Evolutionary conservation across 2,113 vertebrate genomes (phyloP).

Genomic region (Macquaria australasica): DNA sequence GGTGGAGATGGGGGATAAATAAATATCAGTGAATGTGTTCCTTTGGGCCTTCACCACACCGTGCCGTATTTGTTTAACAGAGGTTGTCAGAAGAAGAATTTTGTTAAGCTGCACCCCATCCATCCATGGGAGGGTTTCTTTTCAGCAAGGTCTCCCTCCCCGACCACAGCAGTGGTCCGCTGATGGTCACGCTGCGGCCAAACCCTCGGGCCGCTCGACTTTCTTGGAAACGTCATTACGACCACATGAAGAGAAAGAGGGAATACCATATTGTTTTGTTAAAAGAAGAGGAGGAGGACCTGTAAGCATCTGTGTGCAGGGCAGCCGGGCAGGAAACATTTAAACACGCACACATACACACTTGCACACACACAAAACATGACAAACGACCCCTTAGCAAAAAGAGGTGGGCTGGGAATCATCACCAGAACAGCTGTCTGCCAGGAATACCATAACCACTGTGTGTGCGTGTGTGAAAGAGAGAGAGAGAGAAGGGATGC

Average conservation of each 20-base stretch:
- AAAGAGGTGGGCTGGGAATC: slow-evolving; percentile 19
- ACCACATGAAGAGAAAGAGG: slow-evolving; percentile 80
- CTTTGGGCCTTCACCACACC: slow-evolving; percentile 54
- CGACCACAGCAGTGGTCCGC: slow-evolving; percentile 78
- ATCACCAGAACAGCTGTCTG: slow-evolving; percentile 41
- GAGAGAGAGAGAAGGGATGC: background rate
- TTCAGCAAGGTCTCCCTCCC: slow-evolving; percentile 79
- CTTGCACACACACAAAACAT: slow-evolving; percentile 3
- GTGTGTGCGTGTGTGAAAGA: slow-evolving; percentile 3
- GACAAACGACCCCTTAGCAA: slow-evolving; percentile 46
- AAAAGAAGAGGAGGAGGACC: slow-evolving; percentile 69
- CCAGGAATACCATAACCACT: slow-evolving; percentile 38
- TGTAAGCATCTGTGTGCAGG: slow-evolving; percentile 31
- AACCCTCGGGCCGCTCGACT: slow-evolving; percentile 68
- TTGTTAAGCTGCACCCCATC: slow-evolving; percentile 65
- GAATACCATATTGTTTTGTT: slow-evolving; percentile 71
- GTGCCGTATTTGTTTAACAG: slow-evolving; percentile 78
- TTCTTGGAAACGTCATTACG: slow-evolving; percentile 76
- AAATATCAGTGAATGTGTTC: slow-evolving; percentile 75
- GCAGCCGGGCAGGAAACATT: slow-evolving; percentile 34
- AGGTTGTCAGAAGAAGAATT: slow-evolving; percentile 77
- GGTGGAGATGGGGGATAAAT: slow-evolving; percentile 63
- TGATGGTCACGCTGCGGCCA: slow-evolving; percentile 78
- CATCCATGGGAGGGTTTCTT: slow-evolving; percentile 67
- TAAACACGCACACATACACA: slow-evolving; percentile 14